Evolutionary conservation across 2,888 invertebrate genomes (phyloP).

Genomic region (Drosophila lacicola): DNA sequence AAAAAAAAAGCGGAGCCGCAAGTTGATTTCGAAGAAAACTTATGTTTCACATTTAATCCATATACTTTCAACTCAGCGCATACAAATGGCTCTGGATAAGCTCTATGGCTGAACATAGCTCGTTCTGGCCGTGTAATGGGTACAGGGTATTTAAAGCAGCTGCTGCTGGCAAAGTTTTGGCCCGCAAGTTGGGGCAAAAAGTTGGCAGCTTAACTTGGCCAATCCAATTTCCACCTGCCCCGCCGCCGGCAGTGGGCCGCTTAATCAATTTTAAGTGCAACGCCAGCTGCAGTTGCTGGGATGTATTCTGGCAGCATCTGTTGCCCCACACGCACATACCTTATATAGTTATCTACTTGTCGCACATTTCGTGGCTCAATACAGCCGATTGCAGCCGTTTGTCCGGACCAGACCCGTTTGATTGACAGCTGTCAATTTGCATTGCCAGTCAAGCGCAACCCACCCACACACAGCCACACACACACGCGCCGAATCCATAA

Average conservation of each 20-base stretch:
- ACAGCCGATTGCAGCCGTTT: slow-evolving; percentile 11
- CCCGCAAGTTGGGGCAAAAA: slow-evolving; percentile 6
- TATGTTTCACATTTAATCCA: no score
- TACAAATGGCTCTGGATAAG: no score
- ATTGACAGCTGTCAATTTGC: slow-evolving; percentile 74
- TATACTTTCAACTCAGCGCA: no score
- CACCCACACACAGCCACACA: background rate
- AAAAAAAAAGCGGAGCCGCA: no score
- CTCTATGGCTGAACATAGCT: no score
- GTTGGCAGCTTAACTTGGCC: slow-evolving; percentile 26
- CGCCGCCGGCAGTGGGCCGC: slow-evolving; percentile 2
- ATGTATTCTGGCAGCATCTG: background rate
- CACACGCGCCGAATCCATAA: slow-evolving; percentile 5
- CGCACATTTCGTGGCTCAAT: slow-evolving; percentile 13
- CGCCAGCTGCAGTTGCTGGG: slow-evolving; percentile 13
- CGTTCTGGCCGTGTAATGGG: no score
- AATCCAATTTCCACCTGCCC: slow-evolving; percentile 39
- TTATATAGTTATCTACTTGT: background rate
- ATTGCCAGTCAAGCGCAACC: slow-evolving; percentile 43
- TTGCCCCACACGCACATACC: background rate
- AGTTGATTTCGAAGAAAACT: no score
- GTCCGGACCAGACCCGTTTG: slow-evolving; percentile 29
- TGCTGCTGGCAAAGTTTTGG: slow-evolving; percentile 18
- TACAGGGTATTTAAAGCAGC: slow-evolving; percentile 1
- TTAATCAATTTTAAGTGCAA: slow-evolving; percentile 73